phyloP scores from a whole-genome alignment of 1,140 invertebrate genomes.

The Nylanderia fulva region DNA sequence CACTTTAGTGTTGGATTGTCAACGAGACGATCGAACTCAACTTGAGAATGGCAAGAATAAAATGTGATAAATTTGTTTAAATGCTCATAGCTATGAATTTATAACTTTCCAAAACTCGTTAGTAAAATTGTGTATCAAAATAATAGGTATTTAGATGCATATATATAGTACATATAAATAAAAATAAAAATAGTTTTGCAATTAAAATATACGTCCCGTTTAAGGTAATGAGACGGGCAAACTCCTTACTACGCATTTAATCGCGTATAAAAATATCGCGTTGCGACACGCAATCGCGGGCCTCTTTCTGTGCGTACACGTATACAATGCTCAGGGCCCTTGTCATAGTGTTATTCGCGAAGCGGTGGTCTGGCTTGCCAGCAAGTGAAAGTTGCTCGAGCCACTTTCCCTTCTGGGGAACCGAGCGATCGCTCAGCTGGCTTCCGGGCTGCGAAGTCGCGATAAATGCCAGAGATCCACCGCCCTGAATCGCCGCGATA shows the following conservation, averaged over 20 bases:
- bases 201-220: not conserved
- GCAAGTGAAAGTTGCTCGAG: slow-evolving; percentile 84
- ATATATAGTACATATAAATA: too few species aligned
- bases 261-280: slow-evolving; percentile 36
- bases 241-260: slow-evolving; percentile 5
- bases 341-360: slow-evolving; percentile 24
- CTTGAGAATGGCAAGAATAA: not conserved
- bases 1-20: not conserved
- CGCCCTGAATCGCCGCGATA: slow-evolving; percentile 54
- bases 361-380: slow-evolving; percentile 72
- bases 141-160: not conserved
- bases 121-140: too few species aligned
- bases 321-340: slow-evolving; percentile 44
- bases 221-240: not conserved
- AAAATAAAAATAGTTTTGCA: not conserved
- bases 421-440: slow-evolving; percentile 76
- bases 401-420: slow-evolving; percentile 83
- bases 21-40: not conserved
- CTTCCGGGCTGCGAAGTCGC: slow-evolving; percentile 81
- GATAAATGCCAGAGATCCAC: slow-evolving; percentile 74
- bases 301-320: slow-evolving; percentile 32
- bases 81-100: not conserved
- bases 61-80: not conserved
- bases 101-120: not conserved
- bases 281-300: not conserved